Evolutionary conservation across 2,888 invertebrate genomes (phyloP).

Genomic region (Fabriciana adippe): DNA sequence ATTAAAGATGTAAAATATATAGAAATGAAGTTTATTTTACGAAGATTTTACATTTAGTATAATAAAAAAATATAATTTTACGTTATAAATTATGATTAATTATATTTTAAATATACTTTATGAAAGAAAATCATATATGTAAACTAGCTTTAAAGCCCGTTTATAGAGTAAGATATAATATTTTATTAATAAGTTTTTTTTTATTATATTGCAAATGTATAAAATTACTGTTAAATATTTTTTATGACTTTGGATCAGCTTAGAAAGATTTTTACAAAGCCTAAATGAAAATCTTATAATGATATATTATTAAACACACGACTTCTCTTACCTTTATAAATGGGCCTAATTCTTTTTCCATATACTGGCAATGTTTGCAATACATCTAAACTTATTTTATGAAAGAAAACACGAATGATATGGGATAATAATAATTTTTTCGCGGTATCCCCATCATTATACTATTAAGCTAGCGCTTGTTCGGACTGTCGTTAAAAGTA

Average conservation of each 20-base stretch:
- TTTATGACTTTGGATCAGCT: background rate
- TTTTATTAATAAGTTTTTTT: background rate
- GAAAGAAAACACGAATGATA: constrained; percentile 47
- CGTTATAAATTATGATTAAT: background rate
- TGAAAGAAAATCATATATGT: background rate
- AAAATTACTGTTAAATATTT: too few species aligned
- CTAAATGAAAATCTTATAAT: background rate
- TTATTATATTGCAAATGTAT: too few species aligned
- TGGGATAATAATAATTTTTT: constrained; percentile 51
- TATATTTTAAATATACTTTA: background rate
- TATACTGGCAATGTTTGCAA: constrained; percentile 45
- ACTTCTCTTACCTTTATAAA: constrained; percentile 14
- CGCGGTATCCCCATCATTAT: constrained; percentile 52
- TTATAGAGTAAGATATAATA: constrained; percentile 13
- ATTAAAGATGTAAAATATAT: too few species aligned
- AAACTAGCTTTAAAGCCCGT: constrained; percentile 18
- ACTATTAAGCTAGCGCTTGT: constrained; percentile 29
- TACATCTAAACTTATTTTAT: constrained; percentile 44
- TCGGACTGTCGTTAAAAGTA: constrained; percentile 18
- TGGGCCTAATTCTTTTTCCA: constrained; percentile 31
- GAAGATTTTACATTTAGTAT: background rate
- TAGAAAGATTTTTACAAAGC: too few species aligned
- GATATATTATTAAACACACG: background rate
- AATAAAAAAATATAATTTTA: background rate
- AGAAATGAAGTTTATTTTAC: too few species aligned